Evolutionary conservation across 2,888 invertebrate genomes (phyloP).

Genomic region (Hyppa rectilinea): DNA sequence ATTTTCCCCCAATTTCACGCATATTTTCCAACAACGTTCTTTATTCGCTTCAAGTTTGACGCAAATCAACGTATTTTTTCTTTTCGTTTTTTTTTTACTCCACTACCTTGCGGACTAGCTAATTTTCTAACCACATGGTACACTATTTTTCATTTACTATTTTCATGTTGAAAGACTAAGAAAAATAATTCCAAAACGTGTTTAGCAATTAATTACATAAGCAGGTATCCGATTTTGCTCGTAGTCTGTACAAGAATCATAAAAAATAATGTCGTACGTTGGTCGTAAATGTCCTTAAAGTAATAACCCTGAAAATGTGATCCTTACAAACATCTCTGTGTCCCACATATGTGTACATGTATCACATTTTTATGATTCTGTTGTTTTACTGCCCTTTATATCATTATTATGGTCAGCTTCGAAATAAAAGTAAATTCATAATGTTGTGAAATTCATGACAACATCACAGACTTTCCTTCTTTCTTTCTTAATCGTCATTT

Average conservation of each 20-base stretch:
- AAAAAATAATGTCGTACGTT: not conserved
- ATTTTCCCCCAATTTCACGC: too few relatives aligned
- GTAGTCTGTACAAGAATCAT: not conserved
- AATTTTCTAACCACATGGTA: too few relatives aligned
- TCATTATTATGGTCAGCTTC: constrained; percentile 30
- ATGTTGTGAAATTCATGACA: constrained; percentile 40
- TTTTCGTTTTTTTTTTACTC: too few relatives aligned
- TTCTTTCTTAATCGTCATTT: not conserved
- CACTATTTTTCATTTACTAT: too few relatives aligned
- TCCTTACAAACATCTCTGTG: constrained; percentile 62
- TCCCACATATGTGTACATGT: constrained; percentile 44
- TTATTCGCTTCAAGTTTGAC: too few relatives aligned
- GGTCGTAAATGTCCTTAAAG: constrained; percentile 74
- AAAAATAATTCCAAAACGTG: too few relatives aligned
- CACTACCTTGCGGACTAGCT: too few relatives aligned
- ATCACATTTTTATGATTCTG: constrained; percentile 47
- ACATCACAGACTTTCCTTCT: not conserved
- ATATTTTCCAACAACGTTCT: too few relatives aligned
- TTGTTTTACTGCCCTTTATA: constrained; percentile 46
- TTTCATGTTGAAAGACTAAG: too few relatives aligned
- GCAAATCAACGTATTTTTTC: too few relatives aligned
- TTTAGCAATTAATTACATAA: too few relatives aligned
- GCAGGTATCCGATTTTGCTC: too few relatives aligned
- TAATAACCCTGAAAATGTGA: constrained; percentile 71
- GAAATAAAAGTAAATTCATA: constrained; percentile 24